A percentile compares a stretch with the other conserved stretches of the same genome.
Conservation (phyloP, 2,797 vertebrate genomes). For the Siniperca scherzeri region DNA sequence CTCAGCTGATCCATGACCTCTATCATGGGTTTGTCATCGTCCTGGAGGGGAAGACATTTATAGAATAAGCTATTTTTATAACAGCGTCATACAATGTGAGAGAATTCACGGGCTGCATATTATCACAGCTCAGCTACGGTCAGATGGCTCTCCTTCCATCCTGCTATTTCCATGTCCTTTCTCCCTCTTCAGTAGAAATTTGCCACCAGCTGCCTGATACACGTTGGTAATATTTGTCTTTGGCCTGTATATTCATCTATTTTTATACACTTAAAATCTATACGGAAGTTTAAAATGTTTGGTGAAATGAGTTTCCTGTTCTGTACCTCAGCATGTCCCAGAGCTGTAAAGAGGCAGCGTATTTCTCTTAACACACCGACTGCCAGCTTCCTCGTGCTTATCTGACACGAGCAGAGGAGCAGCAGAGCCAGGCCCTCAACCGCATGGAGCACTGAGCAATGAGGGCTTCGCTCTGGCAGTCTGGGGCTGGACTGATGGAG, state of each 20-base stretch:
- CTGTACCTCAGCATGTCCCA: slow-evolving; percentile 96
- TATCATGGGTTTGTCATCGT: slow-evolving; percentile 98
- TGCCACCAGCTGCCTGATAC: slow-evolving; percentile 6
- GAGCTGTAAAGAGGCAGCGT: slow-evolving; percentile 92
- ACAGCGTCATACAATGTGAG: slow-evolving; percentile 51
- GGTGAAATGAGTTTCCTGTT: neutral
- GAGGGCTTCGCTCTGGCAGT: slow-evolving; percentile 92
- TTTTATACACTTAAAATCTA: neutral
- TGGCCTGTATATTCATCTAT: neutral
- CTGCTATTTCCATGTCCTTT: neutral
- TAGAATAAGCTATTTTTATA: slow-evolving; percentile 69
- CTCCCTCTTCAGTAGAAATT: neutral
- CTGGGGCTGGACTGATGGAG: slow-evolving; percentile 88
- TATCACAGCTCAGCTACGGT: slow-evolving; percentile 37
- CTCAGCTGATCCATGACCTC: slow-evolving; percentile 99
- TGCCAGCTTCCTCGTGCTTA: slow-evolving; percentile 95
- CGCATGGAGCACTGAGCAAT: slow-evolving; percentile 94
- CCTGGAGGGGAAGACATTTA: slow-evolving; percentile 83
- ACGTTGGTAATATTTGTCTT: neutral
- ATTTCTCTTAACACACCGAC: slow-evolving; percentile 96
- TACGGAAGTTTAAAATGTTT: neutral
- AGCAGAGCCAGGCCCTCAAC: slow-evolving; percentile 96
- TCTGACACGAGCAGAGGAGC: slow-evolving; percentile 96
- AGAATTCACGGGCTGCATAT: slow-evolving; percentile 33
- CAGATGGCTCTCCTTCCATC: slow-evolving; percentile 25